Base-by-base conservation (phyloP, 2,888 invertebrate species). In the Allygus modestus region DNA sequence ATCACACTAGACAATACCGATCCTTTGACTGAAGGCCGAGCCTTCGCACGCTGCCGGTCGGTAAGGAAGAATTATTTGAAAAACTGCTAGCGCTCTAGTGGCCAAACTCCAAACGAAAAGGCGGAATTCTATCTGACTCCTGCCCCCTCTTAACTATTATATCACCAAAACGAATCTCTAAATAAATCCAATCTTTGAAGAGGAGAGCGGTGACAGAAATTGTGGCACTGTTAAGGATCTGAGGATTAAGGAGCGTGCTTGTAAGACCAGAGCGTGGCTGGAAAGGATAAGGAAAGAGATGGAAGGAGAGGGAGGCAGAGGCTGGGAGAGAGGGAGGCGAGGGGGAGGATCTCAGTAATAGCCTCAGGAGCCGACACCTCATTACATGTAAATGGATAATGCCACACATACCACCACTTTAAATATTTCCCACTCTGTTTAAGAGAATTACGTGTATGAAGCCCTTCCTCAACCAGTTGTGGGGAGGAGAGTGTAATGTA, bases 381-480 rank as follows among this genome's bases (percentile, higher is more conserved):
- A 65, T 65, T 65, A 65, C 65, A 65, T 65, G 65, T 65, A 65
- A 65, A 65, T 65, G 65, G 65, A 65, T 65, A 28, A 65, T 65
- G 28, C 65, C 65, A 65, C 65, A 65, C 65, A 65, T 65, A 65
- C 17, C 31, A 28, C 65, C 65, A 28, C 65, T 65, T 65, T 9
- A 65, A 65, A 65, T 65, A 65, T 65, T 65, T 28, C 65, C 65
- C 28, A 31, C 65, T 28, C 65, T 58, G 58, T 58, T 58, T 65
- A 65, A 65, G 28, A 23, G 58, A 58, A 23, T 58, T 58, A 23
- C 58, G 1, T 23, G 20, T 26, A 20, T 23, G 58, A 26, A 11
- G 51, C 51, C 51, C 17, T 51, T 51, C 12, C 51, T 51, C 12
- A 51, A 37, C 37, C 37, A n/a, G 37, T 9, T 9, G 37, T 9